Evolutionary conservation across 2,888 invertebrate species (phyloP).

Genomic region (Catocala nupta): DNA sequence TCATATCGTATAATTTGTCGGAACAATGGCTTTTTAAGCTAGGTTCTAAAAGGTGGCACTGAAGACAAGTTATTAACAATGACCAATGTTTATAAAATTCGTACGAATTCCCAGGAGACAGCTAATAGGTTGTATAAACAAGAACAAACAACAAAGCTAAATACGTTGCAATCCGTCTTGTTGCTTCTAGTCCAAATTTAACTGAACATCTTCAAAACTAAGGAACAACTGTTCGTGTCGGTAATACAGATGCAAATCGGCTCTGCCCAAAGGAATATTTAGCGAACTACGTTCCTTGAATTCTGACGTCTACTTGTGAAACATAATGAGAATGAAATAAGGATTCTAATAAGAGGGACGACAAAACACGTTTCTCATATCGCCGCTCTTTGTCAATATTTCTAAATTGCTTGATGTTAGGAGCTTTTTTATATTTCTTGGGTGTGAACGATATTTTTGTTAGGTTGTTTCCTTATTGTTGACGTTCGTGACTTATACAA

Average conservation of each 20-base stretch:
- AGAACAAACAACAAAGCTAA: not conserved
- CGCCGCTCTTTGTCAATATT: conserved; percentile 48
- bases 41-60: too few relatives aligned
- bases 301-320: conserved; percentile 39
- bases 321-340: conserved; percentile 35
- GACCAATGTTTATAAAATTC: too few relatives aligned
- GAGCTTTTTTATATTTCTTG: too few relatives aligned
- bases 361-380: conserved; percentile 50
- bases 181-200: conserved; percentile 28
- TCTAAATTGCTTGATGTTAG: conserved; percentile 38
- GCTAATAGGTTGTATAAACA: too few relatives aligned
- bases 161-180: conserved; percentile 1
- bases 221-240: conserved; percentile 56
- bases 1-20: too few relatives aligned
- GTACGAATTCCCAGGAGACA: too few relatives aligned
- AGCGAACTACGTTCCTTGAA: conserved; percentile 50
- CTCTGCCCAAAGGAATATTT: conserved; percentile 64
- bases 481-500: too few relatives aligned
- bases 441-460: too few relatives aligned
- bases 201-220: conserved; percentile 31
- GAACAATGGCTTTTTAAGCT: too few relatives aligned
- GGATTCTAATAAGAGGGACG: conserved; percentile 39
- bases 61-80: too few relatives aligned
- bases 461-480: too few relatives aligned
- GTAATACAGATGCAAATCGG: conserved; percentile 68